Evolutionary conservation across 2,113 vertebrate species (phyloP).

Genomic region (Corythoichthys intestinalis): DNA sequence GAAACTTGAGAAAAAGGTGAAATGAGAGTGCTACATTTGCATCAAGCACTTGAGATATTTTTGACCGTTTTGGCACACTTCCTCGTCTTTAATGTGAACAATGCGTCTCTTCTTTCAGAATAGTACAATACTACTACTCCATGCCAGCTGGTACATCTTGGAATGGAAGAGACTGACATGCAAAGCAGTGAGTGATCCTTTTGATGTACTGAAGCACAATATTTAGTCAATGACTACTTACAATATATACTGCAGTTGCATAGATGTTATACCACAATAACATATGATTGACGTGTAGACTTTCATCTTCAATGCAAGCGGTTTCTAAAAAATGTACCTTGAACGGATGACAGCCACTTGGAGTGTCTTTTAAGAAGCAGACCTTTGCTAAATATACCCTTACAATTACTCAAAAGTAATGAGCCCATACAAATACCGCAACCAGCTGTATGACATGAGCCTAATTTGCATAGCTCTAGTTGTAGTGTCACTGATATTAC

Average conservation of each 20-base stretch:
- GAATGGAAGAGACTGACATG: neutral
- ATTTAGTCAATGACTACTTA: neutral
- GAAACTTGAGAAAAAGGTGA: slow-evolving; percentile 61
- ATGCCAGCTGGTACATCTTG: neutral
- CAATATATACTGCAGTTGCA: neutral
- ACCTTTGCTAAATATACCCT: neutral
- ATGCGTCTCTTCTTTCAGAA: neutral
- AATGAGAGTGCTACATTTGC: slow-evolving; percentile 67
- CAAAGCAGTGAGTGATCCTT: slow-evolving; percentile 3
- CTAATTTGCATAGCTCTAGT: neutral
- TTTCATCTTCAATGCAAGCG: neutral
- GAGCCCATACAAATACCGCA: neutral
- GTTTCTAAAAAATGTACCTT: neutral
- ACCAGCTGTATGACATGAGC: neutral
- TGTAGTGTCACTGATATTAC: neutral
- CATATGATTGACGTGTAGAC: neutral
- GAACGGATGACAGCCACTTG: neutral
- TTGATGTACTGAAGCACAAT: neutral
- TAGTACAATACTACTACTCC: neutral
- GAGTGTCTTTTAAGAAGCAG: neutral
- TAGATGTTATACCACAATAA: neutral
- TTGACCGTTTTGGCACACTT: slow-evolving; percentile 49
- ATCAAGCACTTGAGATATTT: slow-evolving; percentile 61
- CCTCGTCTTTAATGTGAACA: slow-evolving; percentile 48
- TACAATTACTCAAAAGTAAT: neutral